These are phyloP conservation scores for Gymnorhina tibicen DNA, from an alignment of 2,113 vertebrate genomes.

Conservation along the genomic window DNA sequence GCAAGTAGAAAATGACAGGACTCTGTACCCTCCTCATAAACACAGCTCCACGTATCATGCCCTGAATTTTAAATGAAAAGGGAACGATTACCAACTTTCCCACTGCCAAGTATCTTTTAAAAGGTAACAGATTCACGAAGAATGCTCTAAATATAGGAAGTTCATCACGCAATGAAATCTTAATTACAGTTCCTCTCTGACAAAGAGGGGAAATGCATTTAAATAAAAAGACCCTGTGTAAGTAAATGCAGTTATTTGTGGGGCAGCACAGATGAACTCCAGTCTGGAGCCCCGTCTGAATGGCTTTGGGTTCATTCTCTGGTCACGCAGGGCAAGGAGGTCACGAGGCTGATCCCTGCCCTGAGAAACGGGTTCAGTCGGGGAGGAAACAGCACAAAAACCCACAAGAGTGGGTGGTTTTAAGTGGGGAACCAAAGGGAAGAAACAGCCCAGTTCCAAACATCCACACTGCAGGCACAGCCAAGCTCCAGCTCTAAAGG, in stretches of 20 bases:
- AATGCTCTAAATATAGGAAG: neutral
- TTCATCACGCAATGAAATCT: neutral
- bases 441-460: neutral
- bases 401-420: neutral
- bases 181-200: neutral
- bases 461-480: neutral
- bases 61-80: constrained; percentile 13
- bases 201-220: neutral
- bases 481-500: neutral
- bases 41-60: neutral
- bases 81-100: neutral
- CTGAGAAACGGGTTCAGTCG: neutral
- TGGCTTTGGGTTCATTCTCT: constrained; percentile 31
- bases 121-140: neutral
- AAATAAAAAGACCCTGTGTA: neutral
- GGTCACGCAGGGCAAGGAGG: neutral
- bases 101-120: neutral
- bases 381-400: neutral
- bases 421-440: neutral
- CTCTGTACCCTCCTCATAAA: neutral
- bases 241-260: neutral
- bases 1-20: neutral
- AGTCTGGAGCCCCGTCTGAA: neutral
- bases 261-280: neutral
- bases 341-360: neutral